Evolutionary conservation across 2,888 invertebrate species (phyloP), one percentile per base, ranked within the genome.

Genomic region (Criorhina ranunculi): DNA sequence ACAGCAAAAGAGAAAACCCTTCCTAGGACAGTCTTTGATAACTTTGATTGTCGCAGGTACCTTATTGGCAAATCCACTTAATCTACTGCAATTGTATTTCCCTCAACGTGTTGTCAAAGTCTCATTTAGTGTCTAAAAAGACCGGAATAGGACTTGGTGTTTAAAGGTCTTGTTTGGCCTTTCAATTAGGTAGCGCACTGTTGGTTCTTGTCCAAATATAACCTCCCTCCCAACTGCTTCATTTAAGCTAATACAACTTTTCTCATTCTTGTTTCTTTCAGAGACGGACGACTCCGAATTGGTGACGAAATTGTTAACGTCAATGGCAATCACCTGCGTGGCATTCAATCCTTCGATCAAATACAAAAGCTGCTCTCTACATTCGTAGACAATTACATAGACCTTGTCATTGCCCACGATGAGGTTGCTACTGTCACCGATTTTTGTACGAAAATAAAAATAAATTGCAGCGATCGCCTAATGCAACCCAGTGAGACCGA

Each of bases 231-330:
- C 24, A 24, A 24, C 24, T 24, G 24, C 24, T 24, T 24, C 9
- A 31, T 49, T 17, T 3, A 12, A 29, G 17, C 33, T 49, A 37
- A 9, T n/a, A n/a, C n/a, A 29, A 29, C 8, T 11, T 9, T 46
- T 37, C 17, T 29, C 15, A 17, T 17, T 49, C 29, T 42, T 5
- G 42, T 35, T 57, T 69, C 15, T 72, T 92, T 72, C 89, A 96
- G 96, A 91, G 96, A 97, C 90, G 96, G 96, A 17, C 94, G 96
- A 88, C 93, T 98, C 82, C 93, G 95, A 88, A 94, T 96, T 77
- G 97, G 97, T 11, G 98, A 98, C 92, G 97, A 98, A 93, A 95
- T 98, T 86, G 95, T 98, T 9, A 96, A 96, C 91, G 96, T 97
- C 33, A 98, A 98, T 91, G 97, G 97, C 8, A 94, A 94, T 89